Evolutionary conservation across 2,113 vertebrate genomes (phyloP), one percentile per base, ranked within the genome.

Genomic region (Proteles cristata): DNA sequence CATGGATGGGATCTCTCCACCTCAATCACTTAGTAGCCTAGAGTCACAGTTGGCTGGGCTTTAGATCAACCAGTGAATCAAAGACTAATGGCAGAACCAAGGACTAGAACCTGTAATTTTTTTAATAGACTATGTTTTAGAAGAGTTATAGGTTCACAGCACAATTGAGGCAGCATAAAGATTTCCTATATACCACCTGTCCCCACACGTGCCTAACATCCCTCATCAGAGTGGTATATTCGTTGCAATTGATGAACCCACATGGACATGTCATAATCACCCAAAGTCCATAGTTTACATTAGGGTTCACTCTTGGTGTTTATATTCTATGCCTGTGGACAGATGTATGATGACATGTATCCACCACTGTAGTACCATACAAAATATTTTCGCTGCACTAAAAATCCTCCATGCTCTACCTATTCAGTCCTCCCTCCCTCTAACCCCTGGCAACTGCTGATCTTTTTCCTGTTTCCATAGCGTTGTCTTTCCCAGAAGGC

Each of bases 241-340:
- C n/a, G 17, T 25, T 50, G 35, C n/a, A 65, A 4, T 2, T 26
- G 39, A 55, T 74, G 58, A 23, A 48, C 21, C 28, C 39, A 53
- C 12, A 31, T 1, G 3, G 65, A 68, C 0, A 19, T 0, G 0
- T 45, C 2, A 7, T 12, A 55, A n/a, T 76, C 25, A 48, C 39
- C n/a, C 69, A 61, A 16, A 58, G 31, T 35, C 16, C 33, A 21
- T 10, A 16, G n/a, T n/a, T 58, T 45, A 3, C 26, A 23, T n/a
- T 17, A 86, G 31, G 31, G 14, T 11, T 76, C 26, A 8, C 66
- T 53, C 39, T 95, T 55, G 25, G 2, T 48, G 48, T 74, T 87
- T 23, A 35, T n/a, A 3, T 45, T 83, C 26, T 58, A 7, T 4
- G 28, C 45, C 11, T 92, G 43, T 88, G 11, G 48, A 96, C 15